Evolutionary conservation across 2,797 vertebrate species (phyloP), one percentile per base, ranked within the genome.

Genomic region (Melanotaenia pygmaea): DNA sequence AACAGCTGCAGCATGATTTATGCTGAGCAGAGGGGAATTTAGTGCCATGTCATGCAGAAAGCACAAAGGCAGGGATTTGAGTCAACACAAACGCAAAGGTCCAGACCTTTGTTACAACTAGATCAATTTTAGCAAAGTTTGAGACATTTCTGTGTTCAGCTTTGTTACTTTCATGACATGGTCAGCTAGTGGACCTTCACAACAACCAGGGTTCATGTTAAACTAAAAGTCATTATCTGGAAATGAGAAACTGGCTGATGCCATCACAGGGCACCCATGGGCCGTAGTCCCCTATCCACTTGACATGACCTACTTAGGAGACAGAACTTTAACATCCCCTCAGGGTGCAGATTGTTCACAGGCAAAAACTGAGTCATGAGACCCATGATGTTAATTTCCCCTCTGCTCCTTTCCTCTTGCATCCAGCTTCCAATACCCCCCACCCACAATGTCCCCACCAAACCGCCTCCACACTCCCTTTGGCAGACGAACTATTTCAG

Each of bases 221-320:
- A 37, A 53, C 13, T 54, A 10, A 72, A 60, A 53, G 11, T 18
- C 35, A 62, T 56, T 37, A 77, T 84, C 35, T 72, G 43, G 67
- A 72, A 64, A 74, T 32, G 70, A 65, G 32, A 43, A 79, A 67
- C 59, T 81, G 60, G 60, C 47, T 75, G 77, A 86, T 77, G 69
- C 72, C 75, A 77, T 85, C 65, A 28, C 10, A 61, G 72, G 66
- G 64, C 77, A 80, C 76, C 85, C 74, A 76, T 50, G 58, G 83
- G 81, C 62, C 50, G 43, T 43, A 64, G 68, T 47, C 65, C 81
- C 74, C 50, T 10, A 77, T 73, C 77, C 61, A 57, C 70, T 70
- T 79, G 71, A 61, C 87, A 72, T 91, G 90, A 82, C 91, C 91
- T 92, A 92, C 76, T 88, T 92, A 90, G 67, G 71, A 64, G 68